Percentiles rank a stretch among this genome's conserved stretches.
These are phyloP conservation scores for Ailurus styani DNA, from an alignment of 2,113 vertebrate genomes.

Conservation along the genomic window DNA sequence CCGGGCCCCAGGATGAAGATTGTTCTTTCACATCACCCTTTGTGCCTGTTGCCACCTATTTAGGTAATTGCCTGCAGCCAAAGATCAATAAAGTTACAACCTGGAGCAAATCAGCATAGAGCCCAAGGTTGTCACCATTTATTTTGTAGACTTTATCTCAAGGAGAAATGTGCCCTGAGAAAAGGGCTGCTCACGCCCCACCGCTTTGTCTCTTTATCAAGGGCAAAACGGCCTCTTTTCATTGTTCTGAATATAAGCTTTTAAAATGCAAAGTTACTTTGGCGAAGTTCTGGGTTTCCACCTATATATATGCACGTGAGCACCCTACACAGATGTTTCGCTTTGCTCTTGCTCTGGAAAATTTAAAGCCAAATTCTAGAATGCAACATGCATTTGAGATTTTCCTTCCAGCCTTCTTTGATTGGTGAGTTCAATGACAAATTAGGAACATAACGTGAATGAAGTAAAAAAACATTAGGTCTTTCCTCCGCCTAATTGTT, in stretches of 20 bases:
- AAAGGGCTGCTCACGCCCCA: neutral
- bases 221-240: neutral
- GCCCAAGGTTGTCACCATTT: neutral
- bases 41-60: neutral
- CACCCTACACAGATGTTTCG: neutral
- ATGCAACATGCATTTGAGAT: neutral
- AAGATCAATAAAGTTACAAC: neutral
- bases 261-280: neutral
- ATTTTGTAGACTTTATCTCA: neutral
- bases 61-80: neutral
- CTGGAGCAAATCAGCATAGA: neutral
- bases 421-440: neutral
- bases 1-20: neutral
- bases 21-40: neutral
- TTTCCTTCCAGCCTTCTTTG: neutral
- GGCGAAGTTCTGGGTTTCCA: neutral
- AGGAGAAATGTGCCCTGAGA: neutral
- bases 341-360: neutral
- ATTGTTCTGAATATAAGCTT: neutral
- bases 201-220: neutral
- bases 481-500: neutral
- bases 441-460: neutral
- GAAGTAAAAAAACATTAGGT: neutral
- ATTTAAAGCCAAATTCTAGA: neutral
- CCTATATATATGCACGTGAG: neutral